Evolutionary conservation across 2,888 invertebrate genomes (phyloP), one percentile per base, ranked within the genome.

Genomic region (Tenthredo scrophulariae): DNA sequence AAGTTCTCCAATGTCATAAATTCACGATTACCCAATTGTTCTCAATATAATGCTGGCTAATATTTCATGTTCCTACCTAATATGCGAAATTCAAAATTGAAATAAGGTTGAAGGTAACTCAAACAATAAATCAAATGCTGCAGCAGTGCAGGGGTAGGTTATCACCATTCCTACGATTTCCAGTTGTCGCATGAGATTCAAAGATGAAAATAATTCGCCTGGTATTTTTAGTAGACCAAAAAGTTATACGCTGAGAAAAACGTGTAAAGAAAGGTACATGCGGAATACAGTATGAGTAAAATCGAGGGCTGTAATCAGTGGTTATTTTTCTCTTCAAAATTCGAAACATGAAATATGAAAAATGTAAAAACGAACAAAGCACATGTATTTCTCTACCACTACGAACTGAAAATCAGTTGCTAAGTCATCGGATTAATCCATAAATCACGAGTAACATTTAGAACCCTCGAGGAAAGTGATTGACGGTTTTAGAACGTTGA

Each of bases 401-500:
- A 33, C 67, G 67, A 33, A 67, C 13, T 67, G 33, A 33, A 15
- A 33, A 67, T 67, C 26, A 33, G 67, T 67, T 67, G 33, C 67
- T 33, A 67, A 67, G 67, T 33, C 33, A 33, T 67, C 6, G 29
- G 67, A 67, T 33, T 33, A 33, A 67, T 67, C 67, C 67, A 67
- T 67, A 67, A 67, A 67, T 67, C 67, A 67, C 33, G 18, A 67
- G 33, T 26, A 33, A 6, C 67, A 33, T 67, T 67, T 33, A 67
- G 33, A 33, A 67, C 29, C 26, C 33, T 29, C 18, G 67, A 67
- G 33, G 22, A 29, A 33, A 29, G 67, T 67, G 67, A 67, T 67
- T 67, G 67, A 67, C 67, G 67, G 33, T 67, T 33, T 67, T 33
- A 18, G 33, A 67, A 7, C 67, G 33, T 67, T 15, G 33, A 15